Base-by-base conservation (phyloP, 2,888 invertebrate genomes). In the Pyrrhia umbra region DNA sequence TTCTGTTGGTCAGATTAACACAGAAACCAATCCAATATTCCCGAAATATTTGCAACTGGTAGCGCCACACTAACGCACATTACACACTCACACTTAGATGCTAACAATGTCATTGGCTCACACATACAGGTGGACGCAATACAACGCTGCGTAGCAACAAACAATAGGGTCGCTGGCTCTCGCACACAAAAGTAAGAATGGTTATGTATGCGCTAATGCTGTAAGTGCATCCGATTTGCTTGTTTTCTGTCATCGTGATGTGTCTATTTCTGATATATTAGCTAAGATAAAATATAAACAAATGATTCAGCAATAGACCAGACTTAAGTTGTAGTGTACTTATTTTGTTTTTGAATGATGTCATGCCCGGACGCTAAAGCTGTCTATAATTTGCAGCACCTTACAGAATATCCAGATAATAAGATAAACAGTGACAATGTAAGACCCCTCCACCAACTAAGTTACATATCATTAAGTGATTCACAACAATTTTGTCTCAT, bases 161-260 rank as follows among this genome's bases (percentile, higher is more conserved):
- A 57, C 60, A 79, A 72, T 64, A 72, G 43, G 70, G 76, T 76
- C 63, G 58, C 30, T 30, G 27, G 62, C 60, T 58, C 55, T 66
- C 60, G 20, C 63, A 68, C 58, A 73, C 63, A 18, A 27, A 25
- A 46, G 43, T 39, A 45, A 47, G 27, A 50, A 46, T 68, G 42
- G 49, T 64, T 64, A 46, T 59, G 61, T 64, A 69, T 69, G 46
- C 57, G 67, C 45, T 59, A 71, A 74, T 54, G 50, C 52, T 56
- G 54, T 51, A 55, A 66, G 63, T 56, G 57, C 75, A 74, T 59
- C 65, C 23, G 61, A 77, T 60, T 74, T 61, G 56, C 56, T 75
- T 75, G 67, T 68, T 72, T 46, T 47, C 42, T 66, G 68, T 71
- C 65, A 78, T 63, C 60, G 42, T 73, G 55, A 75, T 57, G 40